Base-by-base conservation (phyloP, 2,113 vertebrate genomes). In the Maccullochella peelii region DNA sequence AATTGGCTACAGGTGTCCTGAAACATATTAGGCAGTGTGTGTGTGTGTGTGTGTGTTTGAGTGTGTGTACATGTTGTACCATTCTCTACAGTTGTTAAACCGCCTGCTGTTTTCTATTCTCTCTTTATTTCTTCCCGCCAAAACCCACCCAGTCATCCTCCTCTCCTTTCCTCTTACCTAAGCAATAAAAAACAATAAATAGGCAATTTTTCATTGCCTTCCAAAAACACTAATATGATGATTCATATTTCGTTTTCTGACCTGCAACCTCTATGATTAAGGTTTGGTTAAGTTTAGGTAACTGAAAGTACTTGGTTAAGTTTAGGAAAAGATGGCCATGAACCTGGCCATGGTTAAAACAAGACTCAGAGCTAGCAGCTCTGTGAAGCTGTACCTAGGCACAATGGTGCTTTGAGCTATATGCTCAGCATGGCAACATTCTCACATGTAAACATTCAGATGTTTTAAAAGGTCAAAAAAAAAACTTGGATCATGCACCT, bases 41-140 rank as follows among this genome's bases (percentile, higher is more conserved):
- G 61, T 57, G 62, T 50, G 61, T 57, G 63, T 73, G 8, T 30
- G 15, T 50, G 40, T 36, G 50, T 73, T 9, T 47, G 15, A 14
- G 30, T 65, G 50, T 63, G 61, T 58, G 67, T 21, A 2, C 33
- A 47, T 44, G 57, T 50, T 49, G 30, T 52, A 44, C 23, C 59
- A 33, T 11, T 68, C 33, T 33, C n/a, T 21, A 7, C 20, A 62
- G 49, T 59, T 66, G 38, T 40, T 66, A 61, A 77, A 44, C 25
- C 33, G 63, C 71, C 71, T 67, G 54, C 80, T 72, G 59, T 50
- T 66, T 83, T 69, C 52, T 52, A 30, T 78, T 80, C 16, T 58
- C 71, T 44, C 27, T 65, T 33, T 62, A 9, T 75, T 50, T 69
- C 72, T 55, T 1, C 36, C 33, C 27, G 4, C 11, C 18, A 30